Evolutionary conservation across 2,113 vertebrate genomes (phyloP).

Genomic region (Glareola pratincola): DNA sequence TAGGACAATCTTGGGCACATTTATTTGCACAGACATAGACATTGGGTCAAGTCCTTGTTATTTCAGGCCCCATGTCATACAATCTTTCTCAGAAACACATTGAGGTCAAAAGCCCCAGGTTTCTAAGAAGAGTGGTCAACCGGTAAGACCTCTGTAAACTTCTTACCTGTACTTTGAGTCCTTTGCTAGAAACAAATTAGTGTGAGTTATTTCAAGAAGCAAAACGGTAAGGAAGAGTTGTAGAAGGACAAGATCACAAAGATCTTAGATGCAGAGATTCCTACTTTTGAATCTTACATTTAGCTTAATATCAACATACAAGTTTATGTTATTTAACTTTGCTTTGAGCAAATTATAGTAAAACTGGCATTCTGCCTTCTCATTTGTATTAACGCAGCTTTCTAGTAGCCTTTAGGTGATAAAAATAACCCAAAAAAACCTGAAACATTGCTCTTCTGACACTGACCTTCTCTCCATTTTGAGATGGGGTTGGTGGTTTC

Average conservation of each 20-base stretch:
- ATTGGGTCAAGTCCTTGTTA: neutral
- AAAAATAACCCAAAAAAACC: neutral
- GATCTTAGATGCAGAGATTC: neutral
- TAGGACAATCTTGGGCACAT: neutral
- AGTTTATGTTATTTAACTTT: neutral
- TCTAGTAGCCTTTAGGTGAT: neutral
- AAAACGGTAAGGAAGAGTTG: neutral
- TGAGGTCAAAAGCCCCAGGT: neutral
- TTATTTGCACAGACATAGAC: neutral
- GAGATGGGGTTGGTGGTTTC: neutral
- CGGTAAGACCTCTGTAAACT: neutral
- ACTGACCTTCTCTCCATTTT: neutral
- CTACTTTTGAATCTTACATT: neutral
- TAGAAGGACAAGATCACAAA: neutral
- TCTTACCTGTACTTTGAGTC: neutral
- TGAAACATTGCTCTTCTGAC: neutral
- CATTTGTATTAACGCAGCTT: neutral
- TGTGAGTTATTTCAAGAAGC: neutral
- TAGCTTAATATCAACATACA: neutral
- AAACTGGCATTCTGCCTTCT: neutral
- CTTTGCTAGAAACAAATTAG: neutral
- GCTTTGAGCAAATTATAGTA: neutral
- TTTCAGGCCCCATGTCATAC: neutral
- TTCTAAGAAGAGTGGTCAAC: neutral
- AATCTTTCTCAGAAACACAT: neutral